phyloP scores from a whole-genome alignment of 2,113 vertebrate genomes.

The Gopherus flavomarginatus region DNA sequence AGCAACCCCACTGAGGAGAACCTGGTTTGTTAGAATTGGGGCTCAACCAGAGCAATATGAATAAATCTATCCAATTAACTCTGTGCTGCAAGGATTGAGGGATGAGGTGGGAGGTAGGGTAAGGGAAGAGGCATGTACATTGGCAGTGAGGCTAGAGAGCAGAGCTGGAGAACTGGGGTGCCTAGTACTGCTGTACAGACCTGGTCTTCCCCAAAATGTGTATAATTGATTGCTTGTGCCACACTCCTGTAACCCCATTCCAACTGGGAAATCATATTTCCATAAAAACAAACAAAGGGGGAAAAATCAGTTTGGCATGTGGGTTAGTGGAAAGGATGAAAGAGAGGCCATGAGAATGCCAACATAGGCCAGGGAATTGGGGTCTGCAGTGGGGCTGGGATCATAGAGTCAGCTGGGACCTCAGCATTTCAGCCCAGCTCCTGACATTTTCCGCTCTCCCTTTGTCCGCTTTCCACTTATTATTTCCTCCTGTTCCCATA shows the following conservation, averaged over 20 bases:
- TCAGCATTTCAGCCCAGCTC: not conserved
- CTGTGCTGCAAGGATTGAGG: too few relatives aligned
- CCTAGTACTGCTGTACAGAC: not conserved
- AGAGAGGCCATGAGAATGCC: not conserved
- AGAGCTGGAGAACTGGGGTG: not conserved
- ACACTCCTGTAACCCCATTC: not conserved
- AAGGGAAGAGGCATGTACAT: not conserved
- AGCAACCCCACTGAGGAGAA: not conserved
- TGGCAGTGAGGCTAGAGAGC: not conserved
- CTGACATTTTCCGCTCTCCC: not conserved
- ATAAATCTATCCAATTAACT: too few relatives aligned
- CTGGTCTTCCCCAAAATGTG: not conserved
- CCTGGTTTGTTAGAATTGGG: too few relatives aligned
- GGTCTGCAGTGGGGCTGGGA: rapidly evolving
- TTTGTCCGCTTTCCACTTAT: too few relatives aligned
- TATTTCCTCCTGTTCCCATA: rapidly evolving
- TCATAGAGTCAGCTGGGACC: rapidly evolving
- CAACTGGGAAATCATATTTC: not conserved
- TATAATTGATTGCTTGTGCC: not conserved
- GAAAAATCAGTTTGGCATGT: too few relatives aligned
- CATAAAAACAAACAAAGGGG: too few relatives aligned
- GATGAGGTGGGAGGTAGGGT: too few relatives aligned
- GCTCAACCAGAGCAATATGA: too few relatives aligned
- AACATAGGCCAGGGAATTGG: not conserved
- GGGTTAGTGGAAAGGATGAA: too few relatives aligned